Conservation (phyloP, 2,797 vertebrate genomes). For the Chanos chanos region DNA sequence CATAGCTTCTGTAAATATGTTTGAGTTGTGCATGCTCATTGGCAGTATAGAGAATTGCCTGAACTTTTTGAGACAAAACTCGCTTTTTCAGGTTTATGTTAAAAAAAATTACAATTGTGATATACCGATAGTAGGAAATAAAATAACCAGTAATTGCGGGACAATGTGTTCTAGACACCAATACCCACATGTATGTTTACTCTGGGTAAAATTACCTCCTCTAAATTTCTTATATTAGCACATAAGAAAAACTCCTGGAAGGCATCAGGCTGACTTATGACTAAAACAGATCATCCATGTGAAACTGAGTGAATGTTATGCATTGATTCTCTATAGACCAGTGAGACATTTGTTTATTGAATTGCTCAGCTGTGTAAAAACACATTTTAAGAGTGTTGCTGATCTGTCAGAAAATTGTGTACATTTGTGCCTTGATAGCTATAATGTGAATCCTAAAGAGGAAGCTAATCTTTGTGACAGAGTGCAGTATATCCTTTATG, state of each 20-base stretch:
- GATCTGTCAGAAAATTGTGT: too few species aligned
- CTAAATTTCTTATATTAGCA: constrained; percentile 7
- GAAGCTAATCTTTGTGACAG: constrained; percentile 6
- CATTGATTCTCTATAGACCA: too few species aligned
- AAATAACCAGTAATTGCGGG: constrained; percentile 1
- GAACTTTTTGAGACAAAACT: constrained; percentile 18
- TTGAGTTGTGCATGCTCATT: constrained; percentile 13
- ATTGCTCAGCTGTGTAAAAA: constrained; percentile 20
- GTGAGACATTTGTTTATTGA: background rate
- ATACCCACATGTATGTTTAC: constrained; percentile 15
- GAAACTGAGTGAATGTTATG: too few species aligned
- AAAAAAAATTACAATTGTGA: background rate
- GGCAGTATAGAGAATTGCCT: background rate
- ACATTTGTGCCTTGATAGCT: constrained; percentile 29
- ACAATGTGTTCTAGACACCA: background rate
- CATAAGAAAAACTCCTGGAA: too few species aligned
- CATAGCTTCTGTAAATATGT: constrained; percentile 16
- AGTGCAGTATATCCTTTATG: constrained; percentile 7
- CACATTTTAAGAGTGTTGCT: too few species aligned
- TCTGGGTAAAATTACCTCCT: constrained; percentile 3
- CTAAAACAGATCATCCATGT: too few species aligned
- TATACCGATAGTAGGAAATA: constrained; percentile 11
- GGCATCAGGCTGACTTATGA: too few species aligned
- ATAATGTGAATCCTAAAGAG: too few species aligned
- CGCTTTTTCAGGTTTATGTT: constrained; percentile 1